Percentiles rank a stretch among this genome's conserved stretches.
phyloP scores from a whole-genome alignment of 2,113 vertebrate species.

The Etheostoma spectabile region DNA sequence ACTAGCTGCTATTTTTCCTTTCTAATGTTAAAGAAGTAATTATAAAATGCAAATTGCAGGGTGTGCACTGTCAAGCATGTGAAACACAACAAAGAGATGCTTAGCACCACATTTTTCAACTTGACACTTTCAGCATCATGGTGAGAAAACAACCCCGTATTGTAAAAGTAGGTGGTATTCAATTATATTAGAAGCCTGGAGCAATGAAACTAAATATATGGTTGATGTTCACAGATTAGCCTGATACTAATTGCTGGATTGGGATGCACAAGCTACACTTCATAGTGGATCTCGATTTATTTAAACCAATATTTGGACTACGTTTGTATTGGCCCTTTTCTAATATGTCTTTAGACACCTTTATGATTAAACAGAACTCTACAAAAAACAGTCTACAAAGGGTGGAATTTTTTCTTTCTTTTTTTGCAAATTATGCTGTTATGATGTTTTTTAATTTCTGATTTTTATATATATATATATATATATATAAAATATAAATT shows the following conservation, averaged over 20 bases:
- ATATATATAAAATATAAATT: background rate
- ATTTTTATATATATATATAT: too few species aligned
- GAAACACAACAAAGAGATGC: slow-evolving; percentile 78
- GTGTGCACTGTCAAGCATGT: slow-evolving; percentile 78
- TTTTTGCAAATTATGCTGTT: background rate
- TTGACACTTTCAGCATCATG: slow-evolving; percentile 63
- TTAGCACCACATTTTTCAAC: slow-evolving; percentile 76
- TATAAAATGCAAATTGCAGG: slow-evolving; percentile 84
- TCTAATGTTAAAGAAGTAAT: slow-evolving; percentile 78
- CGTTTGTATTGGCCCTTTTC: background rate
- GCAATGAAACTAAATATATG: slow-evolving; percentile 58
- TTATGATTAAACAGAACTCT: background rate
- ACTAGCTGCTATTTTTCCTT: slow-evolving; percentile 59
- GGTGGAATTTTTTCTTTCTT: too few species aligned
- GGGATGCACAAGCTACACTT: slow-evolving; percentile 2
- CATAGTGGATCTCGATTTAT: background rate
- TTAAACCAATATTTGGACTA: background rate
- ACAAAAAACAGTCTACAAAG: background rate
- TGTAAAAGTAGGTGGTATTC: slow-evolving; percentile 44
- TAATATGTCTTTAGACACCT: background rate
- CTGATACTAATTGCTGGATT: slow-evolving; percentile 31
- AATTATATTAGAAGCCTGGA: slow-evolving; percentile 27
- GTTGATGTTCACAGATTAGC: slow-evolving; percentile 38
- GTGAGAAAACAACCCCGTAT: slow-evolving; percentile 50
- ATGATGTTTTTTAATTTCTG: background rate